Evolutionary conservation across 2,888 invertebrate genomes (phyloP).

Genomic region (Polymixis flavicincta): DNA sequence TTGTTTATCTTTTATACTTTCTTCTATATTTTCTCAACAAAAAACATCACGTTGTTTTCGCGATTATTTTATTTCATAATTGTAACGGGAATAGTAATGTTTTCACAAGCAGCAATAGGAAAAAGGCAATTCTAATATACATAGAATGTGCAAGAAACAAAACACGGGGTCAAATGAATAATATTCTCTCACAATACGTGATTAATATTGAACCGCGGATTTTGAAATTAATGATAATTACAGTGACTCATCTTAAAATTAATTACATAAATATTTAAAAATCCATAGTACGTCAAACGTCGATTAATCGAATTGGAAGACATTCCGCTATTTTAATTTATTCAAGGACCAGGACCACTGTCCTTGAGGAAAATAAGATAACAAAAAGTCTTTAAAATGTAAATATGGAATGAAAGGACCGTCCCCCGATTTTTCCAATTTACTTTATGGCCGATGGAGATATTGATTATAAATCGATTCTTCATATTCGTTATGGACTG

Average conservation of each 20-base stretch:
- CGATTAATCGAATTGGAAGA: slow-evolving; percentile 37
- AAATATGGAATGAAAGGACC: slow-evolving; percentile 53
- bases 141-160: not conserved
- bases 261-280: slow-evolving; percentile 21
- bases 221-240: slow-evolving; percentile 1
- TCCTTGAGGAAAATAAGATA: slow-evolving; percentile 52
- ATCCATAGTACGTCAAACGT: not conserved
- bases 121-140: not conserved
- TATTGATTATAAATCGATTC: slow-evolving; percentile 54
- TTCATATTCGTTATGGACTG: slow-evolving; percentile 37
- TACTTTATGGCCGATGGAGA: slow-evolving; percentile 45
- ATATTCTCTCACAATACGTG: slow-evolving; percentile 1
- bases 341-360: slow-evolving; percentile 37
- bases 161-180: not conserved
- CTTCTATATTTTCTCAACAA: not conserved
- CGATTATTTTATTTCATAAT: not conserved
- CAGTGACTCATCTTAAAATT: not conserved
- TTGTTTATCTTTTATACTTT: slow-evolving; percentile 19
- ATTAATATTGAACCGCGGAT: not conserved
- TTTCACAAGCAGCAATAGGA: not conserved
- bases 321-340: slow-evolving; percentile 52
- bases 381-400: slow-evolving; percentile 59
- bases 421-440: slow-evolving; percentile 52
- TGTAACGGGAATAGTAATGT: not conserved
- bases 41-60: not conserved